Conservation (phyloP, 1,140 invertebrate species). For the Pachyrhynchus sulphureomaculatus region DNA sequence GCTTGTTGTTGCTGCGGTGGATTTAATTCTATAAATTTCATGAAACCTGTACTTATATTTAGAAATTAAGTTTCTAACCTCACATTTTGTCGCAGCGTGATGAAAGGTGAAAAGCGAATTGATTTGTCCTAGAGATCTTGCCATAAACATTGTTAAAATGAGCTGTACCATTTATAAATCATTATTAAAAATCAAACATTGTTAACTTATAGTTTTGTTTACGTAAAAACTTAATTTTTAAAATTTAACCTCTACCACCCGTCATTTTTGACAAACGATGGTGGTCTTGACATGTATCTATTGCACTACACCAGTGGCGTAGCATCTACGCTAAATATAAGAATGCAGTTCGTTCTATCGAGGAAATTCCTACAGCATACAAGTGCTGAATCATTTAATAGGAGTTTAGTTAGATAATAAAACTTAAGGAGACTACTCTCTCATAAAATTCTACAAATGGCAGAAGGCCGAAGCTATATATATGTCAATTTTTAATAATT, state of each 20-base stretch:
- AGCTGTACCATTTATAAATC: not conserved
- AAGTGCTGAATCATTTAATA: too few relatives aligned
- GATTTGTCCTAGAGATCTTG: conserved; percentile 3
- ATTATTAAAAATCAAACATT: not conserved
- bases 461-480: too few relatives aligned
- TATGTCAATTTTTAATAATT: too few relatives aligned
- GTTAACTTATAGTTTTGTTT: not conserved
- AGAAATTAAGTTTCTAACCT: conserved; percentile 1
- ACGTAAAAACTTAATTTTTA: not conserved
- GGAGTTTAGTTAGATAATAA: too few relatives aligned
- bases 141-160: not conserved
- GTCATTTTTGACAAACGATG: too few relatives aligned
- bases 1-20: not conserved
- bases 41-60: not conserved
- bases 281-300: too few relatives aligned
- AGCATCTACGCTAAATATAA: too few relatives aligned
- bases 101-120: not conserved
- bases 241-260: not conserved
- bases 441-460: too few relatives aligned
- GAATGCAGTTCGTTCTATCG: too few relatives aligned
- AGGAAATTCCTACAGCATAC: too few relatives aligned
- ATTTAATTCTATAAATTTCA: conserved; percentile 1
- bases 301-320: not conserved
- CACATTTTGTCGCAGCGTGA: not conserved
- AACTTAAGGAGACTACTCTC: too few relatives aligned